Evolutionary conservation across 2,113 vertebrate genomes (phyloP).

Genomic region (Nothobranchius furzeri): DNA sequence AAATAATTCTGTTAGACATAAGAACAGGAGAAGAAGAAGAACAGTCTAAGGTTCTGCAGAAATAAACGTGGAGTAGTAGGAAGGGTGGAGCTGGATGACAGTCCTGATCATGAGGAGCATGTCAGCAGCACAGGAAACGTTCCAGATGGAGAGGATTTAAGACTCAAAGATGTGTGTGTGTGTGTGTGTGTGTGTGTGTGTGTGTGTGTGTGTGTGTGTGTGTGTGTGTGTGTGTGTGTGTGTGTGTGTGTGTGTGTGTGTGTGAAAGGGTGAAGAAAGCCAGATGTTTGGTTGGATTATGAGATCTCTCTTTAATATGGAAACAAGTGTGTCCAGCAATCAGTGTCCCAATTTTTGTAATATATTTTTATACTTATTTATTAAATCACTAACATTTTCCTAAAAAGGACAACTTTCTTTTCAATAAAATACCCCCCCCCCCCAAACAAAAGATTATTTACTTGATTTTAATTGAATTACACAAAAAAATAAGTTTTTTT

Average conservation of each 20-base stretch:
- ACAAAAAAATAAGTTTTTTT: no score
- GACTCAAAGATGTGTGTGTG: constrained; percentile 19
- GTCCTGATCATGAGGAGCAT: constrained; percentile 50
- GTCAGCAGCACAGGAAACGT: constrained; percentile 38
- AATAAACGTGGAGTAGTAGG: constrained; percentile 11
- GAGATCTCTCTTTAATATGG: constrained; percentile 20
- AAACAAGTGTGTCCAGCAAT: constrained; percentile 10
- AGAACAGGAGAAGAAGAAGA: constrained; percentile 10
- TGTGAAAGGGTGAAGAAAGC: constrained; percentile 48
- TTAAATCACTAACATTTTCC: no score
- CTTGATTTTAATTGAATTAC: no score
- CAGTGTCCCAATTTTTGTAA: background rate
- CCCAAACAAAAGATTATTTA: no score
- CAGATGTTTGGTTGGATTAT: constrained; percentile 57
- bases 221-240: constrained; percentile 15
- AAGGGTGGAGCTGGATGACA: constrained; percentile 16
- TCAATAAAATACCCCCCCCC: no score
- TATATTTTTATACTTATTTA: background rate
- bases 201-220: constrained; percentile 19
- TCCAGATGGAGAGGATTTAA: constrained; percentile 51
- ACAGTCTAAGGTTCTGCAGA: constrained; percentile 10
- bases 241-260: constrained; percentile 30
- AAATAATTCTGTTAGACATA: background rate
- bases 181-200: constrained; percentile 11
- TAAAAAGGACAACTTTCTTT: no score